Evolutionary conservation across 2,797 vertebrate species (phyloP), one percentile per base, ranked within the genome.

Genomic region (Anableps anableps): DNA sequence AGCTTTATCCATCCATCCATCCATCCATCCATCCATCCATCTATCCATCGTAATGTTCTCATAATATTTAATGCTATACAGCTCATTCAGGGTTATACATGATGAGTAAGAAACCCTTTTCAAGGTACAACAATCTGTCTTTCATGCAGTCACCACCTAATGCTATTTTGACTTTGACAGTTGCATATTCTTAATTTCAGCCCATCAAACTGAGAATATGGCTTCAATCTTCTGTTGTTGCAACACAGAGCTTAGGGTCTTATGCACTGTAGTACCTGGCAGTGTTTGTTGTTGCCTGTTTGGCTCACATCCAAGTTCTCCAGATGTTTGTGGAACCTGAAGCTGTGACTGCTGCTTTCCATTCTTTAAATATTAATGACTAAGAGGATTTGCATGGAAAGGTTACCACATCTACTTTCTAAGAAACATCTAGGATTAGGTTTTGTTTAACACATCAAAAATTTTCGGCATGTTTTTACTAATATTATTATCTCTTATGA

Each of bases 251-350:
- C 60, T 34, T 19, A 34, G 21, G 81, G 75, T 84, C 64, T 77
- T 60, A 17, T 74, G 78, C 34, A 72, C 45, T 77, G 74, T 64
- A 72, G 78, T 77, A 48, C 75, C 77, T 50, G 62, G 47, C 36
- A 36, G 60, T 51, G 71, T 83, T 86, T 60, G 55, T 38, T 47
- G 74, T 79, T 78, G 71, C 84, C 80, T 81, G 75, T 34, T 89
- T 93, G 92, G 92, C 88, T 87, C 72, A 9, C 68, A 82, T 88
- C 85, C 86, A 88, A 72, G 21, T 72, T 89, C 51, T 87, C 85
- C 91, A 93, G 91, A 90, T 93, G 90, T 91, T 84, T 81, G n/a
- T 8, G 66, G 76, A 86, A 89, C 85, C 83, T 48, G 73, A 81
- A 84, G 79, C 83, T 80, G 80, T 60, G 71, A 72, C 90, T 88